phyloP scores from a whole-genome alignment of 2,797 vertebrate species.

The Otolemur crassicaudatus region DNA sequence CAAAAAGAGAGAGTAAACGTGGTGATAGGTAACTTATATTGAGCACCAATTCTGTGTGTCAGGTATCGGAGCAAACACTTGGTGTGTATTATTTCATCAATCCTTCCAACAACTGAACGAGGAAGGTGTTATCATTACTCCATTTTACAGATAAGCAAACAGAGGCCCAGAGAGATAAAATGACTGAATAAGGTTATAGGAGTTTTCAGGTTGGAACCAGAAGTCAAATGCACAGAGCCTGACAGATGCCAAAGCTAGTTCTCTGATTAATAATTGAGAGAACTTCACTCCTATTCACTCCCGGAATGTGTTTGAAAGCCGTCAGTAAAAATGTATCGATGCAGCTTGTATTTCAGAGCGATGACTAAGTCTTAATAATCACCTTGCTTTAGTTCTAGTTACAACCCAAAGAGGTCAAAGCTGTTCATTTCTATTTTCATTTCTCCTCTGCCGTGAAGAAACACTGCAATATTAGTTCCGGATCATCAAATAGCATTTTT shows the following conservation, averaged over 20 bases:
- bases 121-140: neutral
- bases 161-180: neutral
- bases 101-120: neutral
- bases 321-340: neutral
- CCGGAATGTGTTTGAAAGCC: neutral
- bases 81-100: neutral
- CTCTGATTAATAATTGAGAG: neutral
- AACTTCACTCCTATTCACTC: neutral
- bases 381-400: neutral
- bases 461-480: neutral
- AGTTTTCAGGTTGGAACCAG: neutral
- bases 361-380: neutral
- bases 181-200: neutral
- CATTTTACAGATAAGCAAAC: neutral
- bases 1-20: neutral
- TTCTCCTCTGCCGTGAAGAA: slow-evolving; percentile 2
- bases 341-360: neutral
- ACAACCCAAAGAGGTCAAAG: neutral
- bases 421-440: neutral
- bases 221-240: neutral
- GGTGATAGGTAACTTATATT: neutral
- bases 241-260: neutral
- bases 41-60: neutral
- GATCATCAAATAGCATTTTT: neutral
- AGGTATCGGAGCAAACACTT: neutral